Conservation (phyloP, 2,888 invertebrate genomes). For the Phoenoteleia sp. region DNA sequence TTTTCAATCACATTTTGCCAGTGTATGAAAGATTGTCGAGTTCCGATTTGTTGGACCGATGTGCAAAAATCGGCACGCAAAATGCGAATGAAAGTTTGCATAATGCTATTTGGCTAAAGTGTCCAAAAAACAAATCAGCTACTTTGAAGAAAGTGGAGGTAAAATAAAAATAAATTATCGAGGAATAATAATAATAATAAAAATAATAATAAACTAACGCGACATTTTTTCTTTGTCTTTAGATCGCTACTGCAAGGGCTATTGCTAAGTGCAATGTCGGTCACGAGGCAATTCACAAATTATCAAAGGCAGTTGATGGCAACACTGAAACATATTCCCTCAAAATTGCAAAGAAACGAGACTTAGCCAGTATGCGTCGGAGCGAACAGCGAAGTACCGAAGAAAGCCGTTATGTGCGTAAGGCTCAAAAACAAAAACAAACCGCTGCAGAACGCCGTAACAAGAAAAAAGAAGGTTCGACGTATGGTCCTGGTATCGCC, state of each 20-base stretch:
- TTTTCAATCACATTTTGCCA: not conserved
- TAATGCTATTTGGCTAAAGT: not conserved
- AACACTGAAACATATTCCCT: not conserved
- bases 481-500: slow-evolving; percentile 15
- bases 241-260: not conserved
- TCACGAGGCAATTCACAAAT: not conserved
- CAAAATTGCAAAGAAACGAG: slow-evolving; percentile 14
- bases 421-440: slow-evolving; percentile 4
- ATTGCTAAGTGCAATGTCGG: not conserved
- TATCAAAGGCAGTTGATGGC: not conserved
- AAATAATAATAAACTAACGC: no score
- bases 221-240: not conserved
- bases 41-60: not conserved
- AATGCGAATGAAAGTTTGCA: slow-evolving; percentile 5
- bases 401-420: slow-evolving; percentile 11
- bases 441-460: not conserved
- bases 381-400: slow-evolving; percentile 3
- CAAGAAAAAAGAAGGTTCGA: slow-evolving; percentile 7
- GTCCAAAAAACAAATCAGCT: not conserved
- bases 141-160: slow-evolving; percentile 6
- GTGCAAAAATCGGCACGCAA: not conserved
- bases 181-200: no score
- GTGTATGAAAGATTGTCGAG: not conserved
- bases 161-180: no score
- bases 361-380: slow-evolving; percentile 11